phyloP scores from a whole-genome alignment of 2,888 invertebrate species.

The Imbricaverruca yamaguchii region DNA sequence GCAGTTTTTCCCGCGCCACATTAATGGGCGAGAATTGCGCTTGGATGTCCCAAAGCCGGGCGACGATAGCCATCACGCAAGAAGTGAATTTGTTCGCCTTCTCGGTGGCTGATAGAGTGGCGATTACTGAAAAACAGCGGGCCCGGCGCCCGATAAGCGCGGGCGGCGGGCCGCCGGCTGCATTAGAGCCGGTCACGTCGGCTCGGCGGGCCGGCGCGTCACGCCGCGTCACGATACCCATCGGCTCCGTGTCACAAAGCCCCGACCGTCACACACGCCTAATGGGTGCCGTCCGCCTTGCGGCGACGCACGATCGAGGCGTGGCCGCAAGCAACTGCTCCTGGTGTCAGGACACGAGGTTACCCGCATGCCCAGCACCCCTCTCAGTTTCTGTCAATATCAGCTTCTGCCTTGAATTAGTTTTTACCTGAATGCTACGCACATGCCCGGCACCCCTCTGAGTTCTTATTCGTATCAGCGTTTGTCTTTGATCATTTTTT shows the following conservation, averaged over 20 bases:
- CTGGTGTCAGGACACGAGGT: too few relatives aligned
- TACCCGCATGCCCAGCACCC: too few relatives aligned
- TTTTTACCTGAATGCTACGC: too few relatives aligned
- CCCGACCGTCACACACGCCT: neutral
- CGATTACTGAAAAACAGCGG: constrained; percentile 17
- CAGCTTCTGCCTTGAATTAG: too few relatives aligned
- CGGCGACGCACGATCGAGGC: too few relatives aligned
- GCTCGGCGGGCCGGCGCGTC: neutral
- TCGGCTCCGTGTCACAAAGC: neutral
- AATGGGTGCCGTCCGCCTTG: too few relatives aligned
- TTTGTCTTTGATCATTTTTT: too few relatives aligned
- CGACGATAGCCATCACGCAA: constrained; percentile 11
- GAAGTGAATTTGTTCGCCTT: constrained; percentile 16
- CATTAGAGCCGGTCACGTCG: neutral
- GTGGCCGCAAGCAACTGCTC: too few relatives aligned
- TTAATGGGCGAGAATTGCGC: constrained; percentile 4
- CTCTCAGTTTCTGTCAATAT: too few relatives aligned
- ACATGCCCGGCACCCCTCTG: too few relatives aligned
- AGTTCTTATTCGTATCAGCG: too few relatives aligned
- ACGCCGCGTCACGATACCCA: neutral
- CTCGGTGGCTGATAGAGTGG: neutral
- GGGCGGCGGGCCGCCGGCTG: neutral
- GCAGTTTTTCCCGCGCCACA: neutral
- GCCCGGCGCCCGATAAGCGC: neutral
- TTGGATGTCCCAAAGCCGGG: neutral